Evolutionary conservation across 2,797 vertebrate genomes (phyloP), one percentile per base, ranked within the genome.

Genomic region (Myoxocephalus aenaeus): DNA sequence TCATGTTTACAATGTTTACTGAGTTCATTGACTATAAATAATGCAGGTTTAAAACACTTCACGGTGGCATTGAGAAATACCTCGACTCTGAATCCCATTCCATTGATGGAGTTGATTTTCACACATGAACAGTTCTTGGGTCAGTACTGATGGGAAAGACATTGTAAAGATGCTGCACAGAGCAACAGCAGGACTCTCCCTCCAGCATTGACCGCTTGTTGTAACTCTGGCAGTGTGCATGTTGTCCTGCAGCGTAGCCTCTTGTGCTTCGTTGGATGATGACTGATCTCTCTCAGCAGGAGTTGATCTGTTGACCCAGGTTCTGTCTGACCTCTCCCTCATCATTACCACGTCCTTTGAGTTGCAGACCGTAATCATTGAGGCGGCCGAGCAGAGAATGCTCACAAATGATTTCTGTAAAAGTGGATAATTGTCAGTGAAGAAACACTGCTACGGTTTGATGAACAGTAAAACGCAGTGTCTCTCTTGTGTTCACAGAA

Each of bases 401-500:
- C 17, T 38, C 3, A 22, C 9, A 1, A 29, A 40, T 17, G 5
- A 46, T 50, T 27, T 27, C 20, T 57, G 12, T 50, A 12, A 20
- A 17, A 36, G 46, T 48, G 11, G 7, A 36, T 62, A 7, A 14
- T 4, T 65, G 2, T 46, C 13, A 18, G 3, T 38, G 34, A 64
- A 63, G 59, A 17, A 73, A 61, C n/a, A 12, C 2, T 42, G 11
- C 20, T 27, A 17, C 10, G 5, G 4, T 46, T 22, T 36, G 40
- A 54, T 38, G 4, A 32, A 54, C 11, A 29, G 5, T 77, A 38
- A 64, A 36, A 50, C 51, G 0, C 75, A 63, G 81, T 82, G 8
- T 90, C 77, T 86, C 8, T 84, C 27, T 75, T 88, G 7, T 80
- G 25, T 90, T 83, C 46, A 86, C 92, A 98, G 97, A 97, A 87